phyloP scores from a whole-genome alignment of 2,113 vertebrate genomes.

The Gambusia affinis region DNA sequence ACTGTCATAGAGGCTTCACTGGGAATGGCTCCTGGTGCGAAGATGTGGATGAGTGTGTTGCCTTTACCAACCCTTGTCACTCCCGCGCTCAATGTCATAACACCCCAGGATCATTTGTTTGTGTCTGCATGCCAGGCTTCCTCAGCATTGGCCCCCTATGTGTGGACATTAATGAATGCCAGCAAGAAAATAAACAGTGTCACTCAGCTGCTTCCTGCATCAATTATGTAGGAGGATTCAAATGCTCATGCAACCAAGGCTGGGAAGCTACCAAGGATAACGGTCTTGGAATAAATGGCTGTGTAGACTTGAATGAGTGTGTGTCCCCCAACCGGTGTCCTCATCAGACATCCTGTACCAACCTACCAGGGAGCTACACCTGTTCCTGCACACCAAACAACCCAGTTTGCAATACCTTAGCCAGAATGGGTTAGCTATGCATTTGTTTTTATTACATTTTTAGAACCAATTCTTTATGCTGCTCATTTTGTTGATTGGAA shows the following conservation, averaged over 20 bases:
- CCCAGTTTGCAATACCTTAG: conserved; percentile 49
- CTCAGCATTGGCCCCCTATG: conserved; percentile 72
- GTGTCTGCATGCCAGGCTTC: conserved; percentile 73
- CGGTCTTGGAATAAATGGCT: conserved; percentile 64
- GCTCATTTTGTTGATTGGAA: neutral
- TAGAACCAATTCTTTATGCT: neutral
- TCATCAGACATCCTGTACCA: conserved; percentile 65
- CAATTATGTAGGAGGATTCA: conserved; percentile 76
- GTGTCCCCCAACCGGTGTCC: conserved; percentile 58
- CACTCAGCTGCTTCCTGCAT: conserved; percentile 76
- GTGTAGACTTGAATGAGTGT: conserved; percentile 81
- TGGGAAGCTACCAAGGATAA: conserved; percentile 66
- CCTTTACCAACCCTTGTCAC: conserved; percentile 68
- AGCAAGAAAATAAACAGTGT: conserved; percentile 66
- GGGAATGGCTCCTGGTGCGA: conserved; percentile 79
- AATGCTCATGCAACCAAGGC: conserved; percentile 74
- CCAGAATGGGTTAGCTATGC: conserved; percentile 49
- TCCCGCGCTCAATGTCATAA: conserved; percentile 75
- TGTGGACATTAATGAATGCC: conserved; percentile 82
- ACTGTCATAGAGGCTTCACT: conserved; percentile 73
- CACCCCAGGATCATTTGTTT: conserved; percentile 80
- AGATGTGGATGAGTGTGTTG: conserved; percentile 81
- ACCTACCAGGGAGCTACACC: conserved; percentile 75
- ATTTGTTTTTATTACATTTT: conserved; percentile 19
- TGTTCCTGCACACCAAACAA: conserved; percentile 72